These are phyloP conservation scores for Australoheros facetus DNA, from an alignment of 2,797 vertebrate species.

Conservation along the genomic window DNA sequence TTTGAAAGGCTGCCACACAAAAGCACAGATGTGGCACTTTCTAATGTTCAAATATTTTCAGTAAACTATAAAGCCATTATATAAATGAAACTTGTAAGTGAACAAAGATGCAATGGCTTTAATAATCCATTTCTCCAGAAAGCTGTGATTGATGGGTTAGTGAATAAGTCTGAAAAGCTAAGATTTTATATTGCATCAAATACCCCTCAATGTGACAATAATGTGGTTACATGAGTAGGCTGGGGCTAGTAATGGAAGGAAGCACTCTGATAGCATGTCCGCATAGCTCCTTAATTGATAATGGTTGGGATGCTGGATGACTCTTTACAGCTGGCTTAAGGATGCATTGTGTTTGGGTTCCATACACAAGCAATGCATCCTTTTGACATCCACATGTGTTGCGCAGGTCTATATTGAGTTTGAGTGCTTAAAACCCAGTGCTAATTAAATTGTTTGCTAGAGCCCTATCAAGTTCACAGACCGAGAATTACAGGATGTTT, in stretches of 20 bases:
- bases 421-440: slow-evolving; percentile 43
- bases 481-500: slow-evolving; percentile 2
- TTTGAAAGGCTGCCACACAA: not conserved
- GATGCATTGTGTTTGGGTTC: slow-evolving; percentile 18
- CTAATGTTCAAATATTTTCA: not conserved
- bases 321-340: slow-evolving; percentile 7
- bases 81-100: not conserved
- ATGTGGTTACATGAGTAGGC: slow-evolving; percentile 50
- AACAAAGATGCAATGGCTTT: not conserved
- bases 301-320: slow-evolving; percentile 15
- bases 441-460: slow-evolving; percentile 50
- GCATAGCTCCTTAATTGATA: slow-evolving; percentile 28
- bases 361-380: slow-evolving; percentile 2
- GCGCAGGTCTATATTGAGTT: slow-evolving; percentile 24
- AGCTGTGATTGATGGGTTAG: slow-evolving; percentile 8
- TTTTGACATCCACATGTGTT: slow-evolving; percentile 12
- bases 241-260: slow-evolving; percentile 73
- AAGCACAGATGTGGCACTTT: not conserved
- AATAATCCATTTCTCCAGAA: not conserved
- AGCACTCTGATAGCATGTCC: slow-evolving; percentile 66
- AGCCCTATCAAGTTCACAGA: slow-evolving; percentile 13
- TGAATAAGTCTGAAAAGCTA: slow-evolving; percentile 13
- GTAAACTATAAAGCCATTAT: not conserved
- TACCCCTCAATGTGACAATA: slow-evolving; percentile 55
- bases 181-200: slow-evolving; percentile 36